Evolutionary conservation across 2,797 vertebrate species (phyloP), one percentile per base, ranked within the genome.

Genomic region (Kryptolebias ocellatus): DNA sequence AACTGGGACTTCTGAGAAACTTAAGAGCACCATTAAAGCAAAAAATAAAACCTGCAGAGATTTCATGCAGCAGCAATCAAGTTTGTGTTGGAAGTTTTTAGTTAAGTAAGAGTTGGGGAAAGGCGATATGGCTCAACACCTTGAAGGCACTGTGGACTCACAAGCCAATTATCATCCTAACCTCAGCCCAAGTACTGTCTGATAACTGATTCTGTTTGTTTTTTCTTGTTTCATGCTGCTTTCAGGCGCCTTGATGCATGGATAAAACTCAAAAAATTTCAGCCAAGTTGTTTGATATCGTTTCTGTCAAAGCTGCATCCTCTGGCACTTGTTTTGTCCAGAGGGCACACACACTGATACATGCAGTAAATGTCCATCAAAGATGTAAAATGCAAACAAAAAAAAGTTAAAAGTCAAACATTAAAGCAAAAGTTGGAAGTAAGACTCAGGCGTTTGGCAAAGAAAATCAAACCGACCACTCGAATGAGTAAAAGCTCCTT

Each of bases 371-470:
- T 47, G 50, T 46, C 65, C 45, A 53, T 62, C 52, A 45, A 27
- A 46, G 28, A 61, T 74, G 72, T 39, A 39, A 57, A 42, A 61
- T 6, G 17, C 10, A 63, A 20, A 65, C 31, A 50, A 42, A 53
- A 39, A 24, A 39, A 47, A 66, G 63, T 28, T 63, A 7, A 82
- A 78, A 83, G 53, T 60, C 15, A 64, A 73, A 68, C 46, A 64
- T 58, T 49, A 27, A 74, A 2, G 39, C 45, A 63, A 70, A 76
- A 63, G 53, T 28, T 10, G 17, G 57, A 74, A 1, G 17, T 78
- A 83, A 84, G 84, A 88, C 80, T 72, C 27, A 55, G 68, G 80
- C 80, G 76, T 89, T 91, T 91, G 89, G 87, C 87, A 85, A 87
- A 83, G 54, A 79, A 83, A 75, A 39, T 39, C 59, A 77, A 74